Base-by-base conservation (phyloP, 1,140 invertebrate species). In the Tachypleus tridentatus region DNA sequence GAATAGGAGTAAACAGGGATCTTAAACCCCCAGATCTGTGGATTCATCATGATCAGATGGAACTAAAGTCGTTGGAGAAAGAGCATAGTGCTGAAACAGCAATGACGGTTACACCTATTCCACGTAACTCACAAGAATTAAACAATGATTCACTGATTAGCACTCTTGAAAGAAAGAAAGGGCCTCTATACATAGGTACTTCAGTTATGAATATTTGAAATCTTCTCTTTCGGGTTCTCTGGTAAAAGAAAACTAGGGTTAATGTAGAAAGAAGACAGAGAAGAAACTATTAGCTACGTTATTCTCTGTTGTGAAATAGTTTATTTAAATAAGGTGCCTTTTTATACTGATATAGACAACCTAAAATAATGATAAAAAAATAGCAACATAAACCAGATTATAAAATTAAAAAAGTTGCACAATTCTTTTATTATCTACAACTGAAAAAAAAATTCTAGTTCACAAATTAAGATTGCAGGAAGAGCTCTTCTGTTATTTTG, bases 11-110 rank as follows among this genome's bases (percentile, higher is more conserved):
- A 10, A 51, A 54, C 7, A 65, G 60, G 57, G 83, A 86, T 67
- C 85, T 94, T 62, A 96, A 96, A 73, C 93, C 93, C 0, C 94
- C 94, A 0, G 94, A 97, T 82, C 81, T 98, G 49, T 98, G 94
- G 94, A 97, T 97, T 73, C 91, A 96, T 79, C 93, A 97, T 64
- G 93, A 96, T 78, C 91, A 95, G 79, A 91, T 97, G 87, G 94
- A 97, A 76, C 78, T 98, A 66, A 96, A 93, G 73, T 70, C 72
- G 8, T 69, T 79, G 29, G 71, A 71, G 10, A 73, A 73, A 61
- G 70, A 79, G 87, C 64, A 86, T 87, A 68, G 57, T 62, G 69
- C 61, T 53, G 71, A 61, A 62, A 68, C 60, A 53, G 62, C 62
- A 58, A 69, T 66, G 63, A 64, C 67, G 29, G 64, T 66, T 11